A percentile compares a stretch with the other conserved stretches of the same genome.
Conservation (phyloP, 2,888 invertebrate genomes). For the Pseudococcus jackbeardsleyi region DNA sequence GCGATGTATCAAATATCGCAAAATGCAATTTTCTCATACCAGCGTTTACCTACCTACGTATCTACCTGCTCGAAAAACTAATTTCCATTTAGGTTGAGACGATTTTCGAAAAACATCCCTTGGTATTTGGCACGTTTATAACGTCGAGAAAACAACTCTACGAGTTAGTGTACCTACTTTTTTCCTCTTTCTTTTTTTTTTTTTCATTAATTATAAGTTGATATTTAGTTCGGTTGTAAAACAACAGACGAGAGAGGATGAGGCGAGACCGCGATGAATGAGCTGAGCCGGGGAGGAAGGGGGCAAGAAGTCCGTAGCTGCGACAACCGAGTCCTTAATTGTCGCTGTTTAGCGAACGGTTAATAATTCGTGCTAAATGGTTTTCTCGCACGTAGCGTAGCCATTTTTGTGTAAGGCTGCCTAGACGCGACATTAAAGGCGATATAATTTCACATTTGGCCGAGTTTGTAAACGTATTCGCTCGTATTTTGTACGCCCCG, state of each 20-base stretch:
- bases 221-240: conserved; percentile 17
- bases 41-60: background rate
- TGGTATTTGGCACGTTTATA: conserved; percentile 1
- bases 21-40: background rate
- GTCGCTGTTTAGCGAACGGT: conserved; percentile 47
- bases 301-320: background rate
- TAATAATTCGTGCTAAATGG: conserved; percentile 44
- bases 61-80: background rate
- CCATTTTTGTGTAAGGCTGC: conserved; percentile 21
- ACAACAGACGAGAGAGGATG: background rate
- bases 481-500: background rate
- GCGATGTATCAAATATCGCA: background rate
- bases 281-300: background rate
- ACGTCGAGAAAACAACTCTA: background rate
- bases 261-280: background rate
- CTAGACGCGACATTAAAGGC: background rate
- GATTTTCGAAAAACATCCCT: background rate
- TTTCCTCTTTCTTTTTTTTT: background rate
- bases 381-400: conserved; percentile 42
- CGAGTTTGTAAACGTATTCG: background rate
- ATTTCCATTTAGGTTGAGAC: background rate
- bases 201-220: conserved; percentile 24
- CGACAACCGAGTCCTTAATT: conserved; percentile 26
- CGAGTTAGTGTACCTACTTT: background rate
- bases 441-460: conserved; percentile 44